Conservation (phyloP, 2,797 vertebrate genomes). For the Bovichtus diacanthus region DNA sequence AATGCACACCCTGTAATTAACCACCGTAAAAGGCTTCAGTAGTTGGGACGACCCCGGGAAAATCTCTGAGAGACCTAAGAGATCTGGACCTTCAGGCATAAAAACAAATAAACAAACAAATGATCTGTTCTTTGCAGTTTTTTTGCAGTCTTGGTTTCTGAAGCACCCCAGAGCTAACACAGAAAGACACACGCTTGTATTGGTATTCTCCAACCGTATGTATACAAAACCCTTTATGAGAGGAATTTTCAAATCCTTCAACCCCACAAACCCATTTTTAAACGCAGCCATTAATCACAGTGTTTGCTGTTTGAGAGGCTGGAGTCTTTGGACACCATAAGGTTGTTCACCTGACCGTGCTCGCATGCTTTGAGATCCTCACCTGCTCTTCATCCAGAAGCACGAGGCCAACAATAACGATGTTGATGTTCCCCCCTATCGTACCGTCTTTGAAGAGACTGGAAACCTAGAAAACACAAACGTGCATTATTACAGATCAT, state of each 20-base stretch:
- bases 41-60: constrained; percentile 43
- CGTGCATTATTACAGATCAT: not conserved
- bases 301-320: not conserved
- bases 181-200: not conserved
- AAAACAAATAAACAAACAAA: constrained; percentile 46
- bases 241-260: not conserved
- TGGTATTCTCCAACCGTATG: not conserved
- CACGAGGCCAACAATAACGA: constrained; percentile 91
- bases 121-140: not conserved
- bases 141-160: not conserved
- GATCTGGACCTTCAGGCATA: constrained; percentile 26
- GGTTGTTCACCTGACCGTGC: not conserved
- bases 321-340: not conserved
- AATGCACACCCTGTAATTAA: constrained; percentile 85
- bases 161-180: not conserved
- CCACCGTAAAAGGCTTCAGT: constrained; percentile 70
- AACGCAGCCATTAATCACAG: not conserved
- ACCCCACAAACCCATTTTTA: not conserved
- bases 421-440: constrained; percentile 93
- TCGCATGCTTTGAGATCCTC: constrained; percentile 30
- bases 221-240: not conserved
- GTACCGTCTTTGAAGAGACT: constrained; percentile 93
- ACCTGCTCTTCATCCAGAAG: constrained; percentile 94
- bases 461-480: constrained; percentile 87
- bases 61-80: constrained; percentile 31